Evolutionary conservation across 2,797 vertebrate genomes (phyloP).

Genomic region (Helostoma temminkii): DNA sequence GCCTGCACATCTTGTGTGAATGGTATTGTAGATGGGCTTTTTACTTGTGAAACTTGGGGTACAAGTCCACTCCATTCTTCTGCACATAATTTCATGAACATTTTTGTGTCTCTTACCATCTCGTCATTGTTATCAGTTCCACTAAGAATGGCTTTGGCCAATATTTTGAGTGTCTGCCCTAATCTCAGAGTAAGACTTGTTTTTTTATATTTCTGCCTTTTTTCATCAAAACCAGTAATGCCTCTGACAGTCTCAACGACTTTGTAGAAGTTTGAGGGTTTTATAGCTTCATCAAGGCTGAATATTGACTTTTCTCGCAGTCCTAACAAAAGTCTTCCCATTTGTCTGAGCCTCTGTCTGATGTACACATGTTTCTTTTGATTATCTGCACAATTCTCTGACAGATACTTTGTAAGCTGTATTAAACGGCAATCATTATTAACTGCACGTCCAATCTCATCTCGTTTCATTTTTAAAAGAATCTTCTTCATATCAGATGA

Average conservation of each 20-base stretch:
- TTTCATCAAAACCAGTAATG: conserved; percentile 37
- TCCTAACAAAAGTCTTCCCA: conserved; percentile 60
- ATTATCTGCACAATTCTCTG: conserved; percentile 24
- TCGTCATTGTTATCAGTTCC: background rate
- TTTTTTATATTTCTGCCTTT: conserved; percentile 36
- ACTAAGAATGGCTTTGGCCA: conserved; percentile 26
- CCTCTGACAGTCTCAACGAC: conserved; percentile 43
- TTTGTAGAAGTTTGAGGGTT: conserved; percentile 53
- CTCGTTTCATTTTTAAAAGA: conserved; percentile 51
- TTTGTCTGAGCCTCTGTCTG: conserved; percentile 52
- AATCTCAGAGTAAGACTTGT: conserved; percentile 48
- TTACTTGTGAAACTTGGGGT: conserved; percentile 10
- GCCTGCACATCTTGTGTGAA: conserved; percentile 63
- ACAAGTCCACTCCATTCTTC: conserved; percentile 38
- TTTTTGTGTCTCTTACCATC: background rate
- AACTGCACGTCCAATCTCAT: conserved; percentile 36
- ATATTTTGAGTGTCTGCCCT: conserved; percentile 33
- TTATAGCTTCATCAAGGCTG: conserved; percentile 53
- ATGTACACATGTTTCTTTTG: conserved; percentile 31
- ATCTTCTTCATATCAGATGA: conserved; percentile 40
- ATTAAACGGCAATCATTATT: conserved; percentile 59
- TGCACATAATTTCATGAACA: conserved; percentile 45
- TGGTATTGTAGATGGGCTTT: conserved; percentile 43
- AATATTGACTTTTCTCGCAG: conserved; percentile 45
- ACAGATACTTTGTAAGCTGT: conserved; percentile 54